Evolutionary conservation across 2,888 invertebrate species (phyloP).

Genomic region (Piscicola geometra): DNA sequence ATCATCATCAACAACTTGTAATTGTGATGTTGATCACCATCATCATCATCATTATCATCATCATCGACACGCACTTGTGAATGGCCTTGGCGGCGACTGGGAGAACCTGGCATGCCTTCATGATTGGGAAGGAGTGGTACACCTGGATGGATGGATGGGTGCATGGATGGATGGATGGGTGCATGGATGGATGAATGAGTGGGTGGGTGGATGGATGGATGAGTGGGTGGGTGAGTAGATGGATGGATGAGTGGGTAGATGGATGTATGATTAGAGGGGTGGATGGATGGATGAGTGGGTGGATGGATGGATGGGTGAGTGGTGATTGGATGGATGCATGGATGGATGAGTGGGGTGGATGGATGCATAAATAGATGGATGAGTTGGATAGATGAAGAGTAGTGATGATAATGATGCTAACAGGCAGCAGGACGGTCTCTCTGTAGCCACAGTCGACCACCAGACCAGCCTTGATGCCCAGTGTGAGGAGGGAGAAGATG

Average conservation of each 20-base stretch:
- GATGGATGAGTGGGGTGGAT: constrained; percentile 8
- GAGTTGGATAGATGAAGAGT: background rate
- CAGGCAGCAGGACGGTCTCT: constrained; percentile 75
- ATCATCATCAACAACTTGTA: too few species aligned
- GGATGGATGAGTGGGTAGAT: background rate
- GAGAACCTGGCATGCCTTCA: constrained; percentile 75
- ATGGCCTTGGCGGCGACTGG: constrained; percentile 64
- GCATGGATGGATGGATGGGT: too few species aligned
- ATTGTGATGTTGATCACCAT: background rate
- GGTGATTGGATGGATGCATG: background rate
- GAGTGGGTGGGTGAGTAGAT: background rate
- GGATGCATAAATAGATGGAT: constrained; percentile 12
- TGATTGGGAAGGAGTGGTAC: constrained; percentile 77
- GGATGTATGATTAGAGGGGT: background rate
- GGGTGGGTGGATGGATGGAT: background rate
- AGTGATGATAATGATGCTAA: constrained; percentile 57
- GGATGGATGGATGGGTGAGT: background rate
- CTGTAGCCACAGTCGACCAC: constrained; percentile 81
- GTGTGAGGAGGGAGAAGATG: constrained; percentile 73
- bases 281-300: constrained; percentile 7
- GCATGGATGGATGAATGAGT: background rate
- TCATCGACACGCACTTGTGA: background rate
- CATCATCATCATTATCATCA: background rate
- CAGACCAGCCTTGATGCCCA: constrained; percentile 75
- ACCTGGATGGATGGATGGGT: constrained; percentile 46